phyloP scores from a whole-genome alignment of 1,140 invertebrate genomes.

The Drosophila teissieri region DNA sequence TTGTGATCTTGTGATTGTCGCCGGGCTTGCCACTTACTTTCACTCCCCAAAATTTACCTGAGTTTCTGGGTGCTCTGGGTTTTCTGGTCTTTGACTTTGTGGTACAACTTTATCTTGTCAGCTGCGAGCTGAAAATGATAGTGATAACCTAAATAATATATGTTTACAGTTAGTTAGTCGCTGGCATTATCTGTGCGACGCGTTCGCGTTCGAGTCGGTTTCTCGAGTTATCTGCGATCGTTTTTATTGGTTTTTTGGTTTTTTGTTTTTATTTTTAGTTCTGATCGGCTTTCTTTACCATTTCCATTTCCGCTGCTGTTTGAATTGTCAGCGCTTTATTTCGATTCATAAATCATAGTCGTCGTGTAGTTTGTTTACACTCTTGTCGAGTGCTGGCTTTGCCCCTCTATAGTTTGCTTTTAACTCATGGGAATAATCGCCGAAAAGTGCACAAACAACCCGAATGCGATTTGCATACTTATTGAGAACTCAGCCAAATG shows the following conservation, averaged over 20 bases:
- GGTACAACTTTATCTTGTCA: constrained; percentile 71
- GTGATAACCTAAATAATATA: constrained; percentile 74
- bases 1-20: constrained; percentile 37
- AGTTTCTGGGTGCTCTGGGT: constrained; percentile 11
- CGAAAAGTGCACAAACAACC: constrained; percentile 35
- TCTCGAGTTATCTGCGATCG: constrained; percentile 32
- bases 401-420: neutral
- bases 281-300: constrained; percentile 27
- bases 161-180: constrained; percentile 65
- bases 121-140: constrained; percentile 58
- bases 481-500: constrained; percentile 30
- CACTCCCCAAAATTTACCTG: constrained; percentile 41
- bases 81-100: constrained; percentile 30
- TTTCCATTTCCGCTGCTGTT: constrained; percentile 32
- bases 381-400: constrained; percentile 18
- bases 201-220: constrained; percentile 44
- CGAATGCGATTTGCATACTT: constrained; percentile 52
- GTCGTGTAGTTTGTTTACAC: constrained; percentile 36
- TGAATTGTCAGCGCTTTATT: constrained; percentile 18
- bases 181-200: constrained; percentile 50
- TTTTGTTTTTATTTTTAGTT: neutral
- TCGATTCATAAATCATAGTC: constrained; percentile 67
- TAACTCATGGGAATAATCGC: constrained; percentile 16
- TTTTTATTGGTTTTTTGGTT: constrained; percentile 7
- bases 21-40: constrained; percentile 40